Conservation (phyloP, 2,888 invertebrate genomes). For the Palloptera scutellata region DNA sequence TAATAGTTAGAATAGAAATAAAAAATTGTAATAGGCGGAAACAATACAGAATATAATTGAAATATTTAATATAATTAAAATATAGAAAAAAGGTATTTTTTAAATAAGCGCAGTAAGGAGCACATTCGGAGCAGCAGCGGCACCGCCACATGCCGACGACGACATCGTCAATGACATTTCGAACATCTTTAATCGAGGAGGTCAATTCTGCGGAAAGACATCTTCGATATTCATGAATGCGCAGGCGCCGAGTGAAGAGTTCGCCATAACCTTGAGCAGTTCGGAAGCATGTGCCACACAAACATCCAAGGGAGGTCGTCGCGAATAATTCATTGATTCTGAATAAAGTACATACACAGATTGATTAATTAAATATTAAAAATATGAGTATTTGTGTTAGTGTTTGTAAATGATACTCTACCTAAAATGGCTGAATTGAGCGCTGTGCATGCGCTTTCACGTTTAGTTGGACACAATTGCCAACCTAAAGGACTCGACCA, state of each 20-base stretch:
- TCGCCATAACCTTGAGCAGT: constrained; percentile 89
- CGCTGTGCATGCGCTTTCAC: constrained; percentile 94
- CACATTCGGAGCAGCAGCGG: constrained; percentile 41
- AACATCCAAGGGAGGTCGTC: constrained; percentile 91
- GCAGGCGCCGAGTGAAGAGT: constrained; percentile 88
- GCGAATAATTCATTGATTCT: constrained; percentile 91
- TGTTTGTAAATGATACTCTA: constrained; percentile 60
- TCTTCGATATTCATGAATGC: constrained; percentile 93
- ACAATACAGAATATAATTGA: constrained; percentile 26
- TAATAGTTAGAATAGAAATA: constrained; percentile 15
- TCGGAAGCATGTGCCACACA: constrained; percentile 90
- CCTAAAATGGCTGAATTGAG: constrained; percentile 98
- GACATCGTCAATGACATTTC: constrained; percentile 51
- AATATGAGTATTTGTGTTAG: not conserved
- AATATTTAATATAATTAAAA: constrained; percentile 41
- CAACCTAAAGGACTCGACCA: constrained; percentile 97
- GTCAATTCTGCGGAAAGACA: constrained; percentile 69
- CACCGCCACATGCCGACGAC: constrained; percentile 36
- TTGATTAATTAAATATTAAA: constrained; percentile 6
- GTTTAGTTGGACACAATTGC: constrained; percentile 92
- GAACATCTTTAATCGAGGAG: constrained; percentile 58
- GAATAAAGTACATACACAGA: constrained; percentile 41
- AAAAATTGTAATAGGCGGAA: constrained; percentile 14
- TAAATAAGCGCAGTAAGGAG: constrained; percentile 41
- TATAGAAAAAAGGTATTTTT: constrained; percentile 30